Conservation (phyloP, 53 echinoderm and acorn worm species). For the Glandiceps talaboti region DNA sequence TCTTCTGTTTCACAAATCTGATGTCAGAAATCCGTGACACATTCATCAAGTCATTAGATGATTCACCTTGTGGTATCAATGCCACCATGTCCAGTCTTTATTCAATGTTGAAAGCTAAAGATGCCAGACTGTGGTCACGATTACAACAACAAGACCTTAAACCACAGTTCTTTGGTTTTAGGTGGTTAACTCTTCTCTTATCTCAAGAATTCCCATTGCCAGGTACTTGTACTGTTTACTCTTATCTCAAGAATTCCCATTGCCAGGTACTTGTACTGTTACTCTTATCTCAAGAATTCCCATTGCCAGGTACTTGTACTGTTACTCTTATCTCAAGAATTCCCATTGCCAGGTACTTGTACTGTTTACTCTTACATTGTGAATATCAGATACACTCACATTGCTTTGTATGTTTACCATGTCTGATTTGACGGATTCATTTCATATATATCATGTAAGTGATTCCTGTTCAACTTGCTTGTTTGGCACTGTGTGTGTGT, state of each 20-base stretch:
- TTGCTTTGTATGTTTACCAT: too few species aligned
- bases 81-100: conserved; percentile 82
- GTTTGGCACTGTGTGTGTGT: too few species aligned
- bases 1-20: conserved; percentile 98
- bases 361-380: too few species aligned
- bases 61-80: conserved; percentile 79
- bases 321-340: conserved; percentile 70
- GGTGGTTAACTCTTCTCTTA: conserved; percentile 81
- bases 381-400: too few species aligned
- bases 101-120: conserved; percentile 50
- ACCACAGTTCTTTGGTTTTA: conserved; percentile 84
- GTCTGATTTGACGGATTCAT: too few species aligned
- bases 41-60: conserved; percentile 95
- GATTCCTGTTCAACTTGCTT: too few species aligned
- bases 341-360: conserved; percentile 62
- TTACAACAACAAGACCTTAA: conserved; percentile 57
- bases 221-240: conserved; percentile 18
- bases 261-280: too few species aligned
- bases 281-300: conserved; percentile 89
- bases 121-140: conserved; percentile 40
- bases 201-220: conserved; percentile 93
- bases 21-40: conserved; percentile 93
- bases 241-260: too few species aligned
- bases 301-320: conserved; percentile 44
- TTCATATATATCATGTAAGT: too few species aligned